phyloP scores from a whole-genome alignment of 2,113 vertebrate species.

The Lasiurus borealis region DNA sequence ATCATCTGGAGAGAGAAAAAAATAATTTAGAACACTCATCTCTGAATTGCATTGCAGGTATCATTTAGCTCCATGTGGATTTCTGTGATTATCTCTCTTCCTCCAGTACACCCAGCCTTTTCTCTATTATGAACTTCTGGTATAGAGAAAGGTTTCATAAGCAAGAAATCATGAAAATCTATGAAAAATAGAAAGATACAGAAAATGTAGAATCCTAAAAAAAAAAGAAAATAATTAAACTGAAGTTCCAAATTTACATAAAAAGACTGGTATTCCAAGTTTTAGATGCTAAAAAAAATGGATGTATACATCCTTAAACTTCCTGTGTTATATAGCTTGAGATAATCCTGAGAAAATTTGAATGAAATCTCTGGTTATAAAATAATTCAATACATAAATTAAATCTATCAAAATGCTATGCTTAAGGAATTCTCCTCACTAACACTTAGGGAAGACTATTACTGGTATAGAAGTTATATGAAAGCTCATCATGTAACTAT shows the following conservation, averaged over 20 bases:
- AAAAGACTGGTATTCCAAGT: neutral
- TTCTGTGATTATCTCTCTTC: constrained; percentile 5
- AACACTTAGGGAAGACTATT: neutral
- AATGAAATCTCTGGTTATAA: constrained; percentile 8
- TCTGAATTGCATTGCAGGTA: constrained; percentile 27
- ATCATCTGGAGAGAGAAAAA: constrained; percentile 62
- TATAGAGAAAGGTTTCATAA: constrained; percentile 22
- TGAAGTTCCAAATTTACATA: constrained; percentile 11
- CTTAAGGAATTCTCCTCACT: neutral
- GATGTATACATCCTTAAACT: neutral
- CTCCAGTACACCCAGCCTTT: neutral
- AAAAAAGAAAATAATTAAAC: constrained; percentile 3
- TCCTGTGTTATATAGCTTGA: neutral
- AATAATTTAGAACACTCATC: constrained; percentile 53
- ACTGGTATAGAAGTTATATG: neutral
- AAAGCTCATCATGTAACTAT: neutral
- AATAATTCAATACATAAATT: neutral
- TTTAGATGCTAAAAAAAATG: neutral
- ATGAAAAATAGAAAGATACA: neutral
- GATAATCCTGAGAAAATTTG: neutral
- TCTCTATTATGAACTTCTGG: constrained; percentile 4
- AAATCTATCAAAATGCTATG: constrained; percentile 27
- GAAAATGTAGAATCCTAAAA: neutral
- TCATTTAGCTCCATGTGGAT: constrained; percentile 29
- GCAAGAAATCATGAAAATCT: constrained; percentile 40